A percentile compares a stretch with the other conserved stretches of the same genome.
These are phyloP conservation scores for Junco hyemalis DNA, from an alignment of 2,113 vertebrate genomes.

Conservation along the genomic window DNA sequence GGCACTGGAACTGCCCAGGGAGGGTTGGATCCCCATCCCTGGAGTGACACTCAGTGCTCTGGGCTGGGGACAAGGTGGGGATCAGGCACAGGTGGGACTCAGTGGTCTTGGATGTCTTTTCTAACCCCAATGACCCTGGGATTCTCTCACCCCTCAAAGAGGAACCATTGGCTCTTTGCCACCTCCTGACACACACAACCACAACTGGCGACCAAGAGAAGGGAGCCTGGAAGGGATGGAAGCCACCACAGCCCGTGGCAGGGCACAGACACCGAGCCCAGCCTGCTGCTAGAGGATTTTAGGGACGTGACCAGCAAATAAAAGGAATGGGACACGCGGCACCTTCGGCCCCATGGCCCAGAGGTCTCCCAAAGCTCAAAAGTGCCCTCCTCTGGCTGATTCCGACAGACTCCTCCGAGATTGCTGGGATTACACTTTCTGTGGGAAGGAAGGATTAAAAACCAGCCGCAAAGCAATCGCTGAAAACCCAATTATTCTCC, in stretches of 20 bases:
- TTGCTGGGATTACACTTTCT: background rate
- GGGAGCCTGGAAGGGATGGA: background rate
- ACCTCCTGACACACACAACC: background rate
- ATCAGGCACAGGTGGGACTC: fast-evolving
- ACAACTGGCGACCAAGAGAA: background rate
- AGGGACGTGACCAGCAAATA: background rate
- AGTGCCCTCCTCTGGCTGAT: conserved; percentile 71
- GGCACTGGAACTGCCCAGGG: background rate
- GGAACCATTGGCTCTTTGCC: background rate
- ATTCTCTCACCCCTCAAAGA: background rate
- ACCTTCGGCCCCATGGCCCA: conserved; percentile 27
- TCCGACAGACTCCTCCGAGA: conserved; percentile 19
- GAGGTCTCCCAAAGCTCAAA: conserved; percentile 62
- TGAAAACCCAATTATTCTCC: background rate
- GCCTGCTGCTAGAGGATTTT: background rate
- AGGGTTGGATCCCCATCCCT: background rate
- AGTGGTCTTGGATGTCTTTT: fast-evolving
- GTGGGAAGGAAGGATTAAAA: background rate
- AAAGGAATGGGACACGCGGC: background rate
- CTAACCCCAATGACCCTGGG: background rate
- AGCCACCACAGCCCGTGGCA: background rate
- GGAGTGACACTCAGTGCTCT: background rate
- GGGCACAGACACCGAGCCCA: background rate
- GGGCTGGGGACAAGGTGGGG: background rate
- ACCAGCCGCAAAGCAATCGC: background rate